Evolutionary conservation across 37 sponge, comb jelly and placozoan species (phyloP), one percentile per base, ranked within the genome.

Genomic region (Sycon ciliatum): DNA sequence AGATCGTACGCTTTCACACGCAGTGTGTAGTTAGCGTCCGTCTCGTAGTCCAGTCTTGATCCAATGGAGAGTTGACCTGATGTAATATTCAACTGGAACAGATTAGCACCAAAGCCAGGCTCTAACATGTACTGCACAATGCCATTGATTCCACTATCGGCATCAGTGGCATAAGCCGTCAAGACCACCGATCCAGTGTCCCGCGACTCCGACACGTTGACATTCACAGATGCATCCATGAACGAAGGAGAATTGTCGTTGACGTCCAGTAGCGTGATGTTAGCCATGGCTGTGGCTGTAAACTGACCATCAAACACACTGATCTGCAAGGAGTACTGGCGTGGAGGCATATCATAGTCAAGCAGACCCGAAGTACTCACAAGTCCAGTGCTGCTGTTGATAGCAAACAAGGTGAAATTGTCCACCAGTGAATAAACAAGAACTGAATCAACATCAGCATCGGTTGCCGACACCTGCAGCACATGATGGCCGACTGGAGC

Each of bases 181-280:
- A 62, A 73, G 29, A 85, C 73, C 2, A 39, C 26, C 34, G 52
- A 83, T 9, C 77, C 77, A 32, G 34, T 27, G 11, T 26, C 39
- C 27, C 53, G 13, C 32, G 76, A 55, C 39, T 85, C 85, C 23
- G 57, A 7, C 3, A 76, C 56, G 3, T 53, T 30, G 23, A 77
- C 73, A 23, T 22, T 3, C 36, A 40, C 20, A 3, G 36, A 0
- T 22, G 40, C 24, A 2, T 60, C 71, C 20, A 58, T 38, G 69
- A 85, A 80, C 5, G 38, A 52, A 34, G 86, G 86, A 24, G 70
- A 33, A 56, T 85, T 85, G 71, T 85, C 86, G 66, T 85, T 85
- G 35, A 74, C 69, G 32, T 84, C 84, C 3, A 65, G 67, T 32
- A 65, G n/a, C n/a, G n/a, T n/a, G n/a, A n/a, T n/a, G n/a, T n/a